Evolutionary conservation across 2,888 invertebrate species (phyloP), one percentile per base, ranked within the genome.

Genomic region (Stomorhina lunata): DNA sequence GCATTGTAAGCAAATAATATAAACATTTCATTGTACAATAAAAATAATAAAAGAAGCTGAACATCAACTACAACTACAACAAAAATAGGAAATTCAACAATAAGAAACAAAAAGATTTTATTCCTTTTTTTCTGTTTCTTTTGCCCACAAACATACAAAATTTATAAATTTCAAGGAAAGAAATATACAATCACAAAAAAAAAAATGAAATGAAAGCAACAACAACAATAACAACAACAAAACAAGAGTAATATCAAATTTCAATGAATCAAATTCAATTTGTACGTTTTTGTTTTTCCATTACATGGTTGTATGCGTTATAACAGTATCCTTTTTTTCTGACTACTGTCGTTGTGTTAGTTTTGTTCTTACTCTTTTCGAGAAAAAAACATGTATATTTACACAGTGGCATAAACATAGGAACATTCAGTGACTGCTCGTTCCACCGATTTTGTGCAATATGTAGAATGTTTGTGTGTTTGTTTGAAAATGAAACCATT

Each of bases 251-350:
- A 88, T 88, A 88, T 88, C 88, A 88, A 88, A 88, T 88, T 88
- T 88, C 88, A 89, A 88, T 89, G 89, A 88, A 88, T 88, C 89
- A 89, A 88, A 88, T 88, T 89, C 86, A 89, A 88, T 89, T 88
- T 88, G 86, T 85, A 83, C 85, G 75, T 63, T 81, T 84, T 84
- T 84, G 81, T 83, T 75, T 81, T 80, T 50, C 77, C 68, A 79
- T 81, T 81, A 79, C 68, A 78, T 55, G 77, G 6, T 72, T 53
- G 72, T 50, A 71, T 73, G 77, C 77, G 45, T 68, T 78, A 34
- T 45, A 63, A 40, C 63, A 50, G 22, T 59, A 53, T 50, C 40
- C 7, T 43, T 43, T 2, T 4, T 40, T 34, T 9, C 27, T 17
- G 45, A 25, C 29, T 57, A 55, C 25, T 48, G 29, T 4, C 45